Percentiles rank a stretch among this genome's conserved stretches.
These are phyloP conservation scores for Malacoctenus gilli DNA, from an alignment of 2,797 vertebrate genomes.

Conservation along the genomic window DNA sequence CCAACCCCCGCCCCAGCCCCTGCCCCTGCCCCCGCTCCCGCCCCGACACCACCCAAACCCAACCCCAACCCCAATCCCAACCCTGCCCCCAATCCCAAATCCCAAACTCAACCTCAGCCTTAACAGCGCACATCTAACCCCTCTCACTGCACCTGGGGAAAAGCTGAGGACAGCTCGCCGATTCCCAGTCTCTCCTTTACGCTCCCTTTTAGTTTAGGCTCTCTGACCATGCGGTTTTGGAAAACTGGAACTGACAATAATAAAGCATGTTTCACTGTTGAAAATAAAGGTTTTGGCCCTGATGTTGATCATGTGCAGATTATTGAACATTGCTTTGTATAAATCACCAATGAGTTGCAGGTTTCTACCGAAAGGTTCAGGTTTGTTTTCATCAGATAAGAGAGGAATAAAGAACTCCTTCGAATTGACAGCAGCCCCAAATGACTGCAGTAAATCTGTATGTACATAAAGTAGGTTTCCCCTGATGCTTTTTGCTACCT, in stretches of 20 bases:
- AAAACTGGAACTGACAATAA: constrained; percentile 54
- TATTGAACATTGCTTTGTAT: constrained; percentile 8
- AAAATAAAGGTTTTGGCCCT: constrained; percentile 78
- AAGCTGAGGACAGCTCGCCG: constrained; percentile 51
- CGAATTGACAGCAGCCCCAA: no score
- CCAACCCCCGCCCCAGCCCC: constrained; percentile 32
- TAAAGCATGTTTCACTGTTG: constrained; percentile 60
- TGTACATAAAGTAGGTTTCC: no score
- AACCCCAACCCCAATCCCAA: constrained; percentile 34
- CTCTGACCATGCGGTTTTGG: constrained; percentile 42
- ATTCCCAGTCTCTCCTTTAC: constrained; percentile 29
- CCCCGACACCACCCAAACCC: constrained; percentile 38
- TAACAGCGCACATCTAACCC: constrained; percentile 46
- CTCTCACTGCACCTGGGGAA: constrained; percentile 42
- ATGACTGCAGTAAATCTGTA: no score
- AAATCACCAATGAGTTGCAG: no score
- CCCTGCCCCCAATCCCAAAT: constrained; percentile 41
- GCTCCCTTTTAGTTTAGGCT: constrained; percentile 39
- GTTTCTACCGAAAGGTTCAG: no score
- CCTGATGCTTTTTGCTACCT: no score
- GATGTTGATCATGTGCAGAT: constrained; percentile 39
- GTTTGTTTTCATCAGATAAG: no score
- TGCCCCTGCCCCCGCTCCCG: constrained; percentile 29
- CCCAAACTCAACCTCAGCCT: constrained; percentile 49
- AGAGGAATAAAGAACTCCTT: no score